phyloP scores from a whole-genome alignment of 2,113 vertebrate species.

The Charina bottae region DNA sequence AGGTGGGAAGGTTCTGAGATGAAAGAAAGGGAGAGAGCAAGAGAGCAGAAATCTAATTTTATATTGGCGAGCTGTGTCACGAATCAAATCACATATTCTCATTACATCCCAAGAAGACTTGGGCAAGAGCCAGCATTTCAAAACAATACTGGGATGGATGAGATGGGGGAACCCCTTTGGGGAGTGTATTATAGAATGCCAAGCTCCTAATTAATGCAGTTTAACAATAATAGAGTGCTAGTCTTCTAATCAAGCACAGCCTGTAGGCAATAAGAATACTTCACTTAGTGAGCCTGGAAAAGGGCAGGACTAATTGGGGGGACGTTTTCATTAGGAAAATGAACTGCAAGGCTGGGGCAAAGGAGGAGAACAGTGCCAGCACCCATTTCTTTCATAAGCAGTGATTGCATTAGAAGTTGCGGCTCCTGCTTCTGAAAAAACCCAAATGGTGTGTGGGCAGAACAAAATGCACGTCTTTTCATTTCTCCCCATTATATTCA shows the following conservation, averaged over 20 bases:
- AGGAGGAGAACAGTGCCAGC: background rate
- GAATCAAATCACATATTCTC: background rate
- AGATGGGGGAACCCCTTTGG: conserved; percentile 7
- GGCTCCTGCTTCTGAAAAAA: background rate
- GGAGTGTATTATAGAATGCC: background rate
- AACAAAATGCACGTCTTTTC: background rate
- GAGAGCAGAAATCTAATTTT: background rate
- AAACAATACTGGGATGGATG: conserved; percentile 24
- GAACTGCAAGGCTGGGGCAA: background rate
- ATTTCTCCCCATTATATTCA: background rate
- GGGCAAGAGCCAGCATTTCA: background rate
- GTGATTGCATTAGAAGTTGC: background rate
- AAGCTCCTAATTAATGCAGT: background rate
- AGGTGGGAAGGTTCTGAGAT: background rate
- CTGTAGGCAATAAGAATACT: conserved; percentile 3
- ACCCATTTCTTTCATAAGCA: background rate
- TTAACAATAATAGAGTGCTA: conserved; percentile 9
- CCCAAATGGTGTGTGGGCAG: background rate
- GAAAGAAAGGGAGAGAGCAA: background rate
- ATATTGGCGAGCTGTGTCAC: background rate
- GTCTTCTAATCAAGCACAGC: background rate
- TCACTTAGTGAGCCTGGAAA: conserved; percentile 13
- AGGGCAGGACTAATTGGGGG: background rate
- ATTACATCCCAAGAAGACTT: background rate
- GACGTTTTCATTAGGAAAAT: conserved; percentile 19